A percentile compares a stretch with the other conserved stretches of the same genome.
phyloP scores from a whole-genome alignment of 53 echinoderm and acorn worm genomes.

The Hippasteria phrygiana region DNA sequence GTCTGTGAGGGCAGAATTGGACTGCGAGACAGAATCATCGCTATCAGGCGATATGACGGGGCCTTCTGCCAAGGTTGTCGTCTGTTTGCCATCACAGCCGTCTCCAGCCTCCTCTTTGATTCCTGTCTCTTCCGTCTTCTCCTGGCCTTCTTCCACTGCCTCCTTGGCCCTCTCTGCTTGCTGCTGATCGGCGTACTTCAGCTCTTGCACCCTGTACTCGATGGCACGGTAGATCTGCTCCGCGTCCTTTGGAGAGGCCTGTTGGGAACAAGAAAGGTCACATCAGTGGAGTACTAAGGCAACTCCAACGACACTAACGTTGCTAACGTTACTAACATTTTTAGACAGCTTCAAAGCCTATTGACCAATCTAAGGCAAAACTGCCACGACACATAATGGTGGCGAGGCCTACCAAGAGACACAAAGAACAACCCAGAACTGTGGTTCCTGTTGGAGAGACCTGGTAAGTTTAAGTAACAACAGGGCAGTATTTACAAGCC shows the following conservation, averaged over 20 bases:
- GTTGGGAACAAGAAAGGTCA: background rate
- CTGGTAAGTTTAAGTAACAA: background rate
- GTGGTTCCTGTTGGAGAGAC: no score
- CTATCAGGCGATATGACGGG: background rate
- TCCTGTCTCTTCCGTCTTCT: constrained; percentile 26
- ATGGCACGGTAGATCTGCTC: constrained; percentile 96
- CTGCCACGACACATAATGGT: no score
- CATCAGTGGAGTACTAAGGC: no score
- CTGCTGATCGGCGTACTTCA: constrained; percentile 82
- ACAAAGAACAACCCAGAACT: no score
- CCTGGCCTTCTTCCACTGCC: constrained; percentile 15
- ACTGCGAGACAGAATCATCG: constrained; percentile 40
- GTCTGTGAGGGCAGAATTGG: constrained; percentile 46
- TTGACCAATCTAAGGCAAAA: no score
- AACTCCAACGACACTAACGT: no score
- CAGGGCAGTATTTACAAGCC: background rate
- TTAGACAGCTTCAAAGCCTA: no score
- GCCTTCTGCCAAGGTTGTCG: background rate
- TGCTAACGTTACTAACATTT: no score
- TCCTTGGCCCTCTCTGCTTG: constrained; percentile 38
- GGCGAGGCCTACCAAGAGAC: no score
- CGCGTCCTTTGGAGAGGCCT: constrained; percentile 95
- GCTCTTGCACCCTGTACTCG: constrained; percentile 93
- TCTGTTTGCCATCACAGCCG: constrained; percentile 2
- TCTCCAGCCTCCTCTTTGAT: constrained; percentile 24